A percentile compares a stretch with the other conserved stretches of the same genome.
Conservation (phyloP, 2,888 invertebrate species). For the Gortyna flavago region DNA sequence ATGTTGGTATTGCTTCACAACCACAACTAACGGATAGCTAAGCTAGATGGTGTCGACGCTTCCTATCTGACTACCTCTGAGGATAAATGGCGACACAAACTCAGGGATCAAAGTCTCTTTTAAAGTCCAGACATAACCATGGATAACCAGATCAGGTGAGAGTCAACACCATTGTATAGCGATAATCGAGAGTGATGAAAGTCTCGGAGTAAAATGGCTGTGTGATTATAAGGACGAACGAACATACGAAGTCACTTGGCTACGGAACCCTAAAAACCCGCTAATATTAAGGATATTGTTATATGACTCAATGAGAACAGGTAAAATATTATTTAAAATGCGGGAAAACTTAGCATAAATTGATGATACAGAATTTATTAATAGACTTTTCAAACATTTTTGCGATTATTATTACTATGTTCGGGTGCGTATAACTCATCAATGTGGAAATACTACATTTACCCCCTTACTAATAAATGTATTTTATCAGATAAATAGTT, state of each 20-base stretch:
- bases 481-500: too few relatives aligned
- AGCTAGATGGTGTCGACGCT: not conserved
- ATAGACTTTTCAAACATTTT: constrained; percentile 12
- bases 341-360: constrained; percentile 42
- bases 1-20: not conserved
- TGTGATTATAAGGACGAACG: not conserved
- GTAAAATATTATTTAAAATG: constrained; percentile 40
- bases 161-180: not conserved
- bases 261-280: not conserved
- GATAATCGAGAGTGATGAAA: not conserved
- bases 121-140: not conserved
- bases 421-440: not conserved
- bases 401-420: not conserved
- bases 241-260: not conserved
- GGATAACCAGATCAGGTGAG: not conserved
- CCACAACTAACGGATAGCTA: not conserved
- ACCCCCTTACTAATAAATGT: too few relatives aligned
- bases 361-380: constrained; percentile 29
- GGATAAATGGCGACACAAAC: not conserved
- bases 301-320: constrained; percentile 8
- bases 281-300: not conserved
- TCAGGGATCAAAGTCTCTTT: not conserved
- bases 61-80: not conserved
- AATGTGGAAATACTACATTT: not conserved
- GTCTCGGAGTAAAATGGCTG: not conserved